Base-by-base conservation (phyloP, 2,888 invertebrate species). In the Penaeus monodon region DNA sequence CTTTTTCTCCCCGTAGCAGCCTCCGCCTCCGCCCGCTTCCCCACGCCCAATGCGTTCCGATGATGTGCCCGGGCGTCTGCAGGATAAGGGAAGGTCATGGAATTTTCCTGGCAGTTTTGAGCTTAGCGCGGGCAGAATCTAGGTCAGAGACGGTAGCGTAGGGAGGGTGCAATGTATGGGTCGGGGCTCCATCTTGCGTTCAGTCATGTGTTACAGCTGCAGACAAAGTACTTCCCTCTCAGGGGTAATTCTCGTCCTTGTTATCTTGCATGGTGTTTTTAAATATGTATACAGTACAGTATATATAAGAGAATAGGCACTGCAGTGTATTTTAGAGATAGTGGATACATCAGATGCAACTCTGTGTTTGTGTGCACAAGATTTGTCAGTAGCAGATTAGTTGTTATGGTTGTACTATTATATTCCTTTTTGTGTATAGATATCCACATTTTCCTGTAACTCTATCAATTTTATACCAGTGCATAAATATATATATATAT, bases 181-280 rank as follows among this genome's bases (percentile, higher is more conserved):
- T 81, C 81, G 68, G 81, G 70, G 17, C 65, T 79, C 27, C 65
- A 77, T 66, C 77, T 77, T 17, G 81, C 86, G n/a, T 86, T 86
- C 81, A 81, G 68, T 77, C 81, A 86, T 81, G 86, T 86, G 29
- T 81, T 44, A 49, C 81, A 81, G 64, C 77, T 86, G n/a, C 86
- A 86, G 77, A 78, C 86, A 57, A 81, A 77, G 77, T 86, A 86
- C 77, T 86, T 86, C 68, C 86, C 86, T 49, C 81, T 86, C 10
- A 65, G 86, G 77, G 86, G 86, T 86, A 86, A 81, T 81, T 74
- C n/a, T 68, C 33, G 20, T 68, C 22, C 64, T 77, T 77, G 14
- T 84, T 84, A 66, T 76, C 76, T 49, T 83, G 77, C 73, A 77
- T 83, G 77, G 65, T 44, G 38, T 57, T 14, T 2, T 49, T 49